Base-by-base conservation (phyloP, 2,797 vertebrate genomes). In the Chelon labrosus region DNA sequence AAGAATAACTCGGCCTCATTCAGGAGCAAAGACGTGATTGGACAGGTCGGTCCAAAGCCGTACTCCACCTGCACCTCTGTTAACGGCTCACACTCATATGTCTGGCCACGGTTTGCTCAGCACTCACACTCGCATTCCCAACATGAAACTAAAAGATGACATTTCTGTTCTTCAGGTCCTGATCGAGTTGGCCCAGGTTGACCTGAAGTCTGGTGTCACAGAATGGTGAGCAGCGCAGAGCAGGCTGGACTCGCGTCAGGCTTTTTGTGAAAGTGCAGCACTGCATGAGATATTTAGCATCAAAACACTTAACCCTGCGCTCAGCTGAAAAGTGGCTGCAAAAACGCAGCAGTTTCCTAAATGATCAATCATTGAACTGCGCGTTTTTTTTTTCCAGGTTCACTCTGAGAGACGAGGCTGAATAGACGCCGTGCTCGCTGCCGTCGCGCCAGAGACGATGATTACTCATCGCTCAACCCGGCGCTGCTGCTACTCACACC, bases 1-100 rank as follows among this genome's bases (percentile, higher is more conserved):
- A 98, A 98, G 88, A 96, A 96, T 70, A 95, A 91, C 20, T 87
- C 92, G 0, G 86, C 93, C 3, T 96, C 96, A 3, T 98, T 98
- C 89, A 95, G 97, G 93, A 95, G 95, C 8, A 91, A 94, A 1
- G 93, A 93, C 6, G n/a, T 92, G 41, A 69, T 93, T 41, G 93
- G 93, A 79, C 91, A 94, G 90, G 93, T 94, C 19, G 55, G 91
- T 84, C 14, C 78, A 16, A 72, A 49, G 12, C 39, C 58, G 0
- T 1, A 22, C 31, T 46, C 38, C 25, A 0, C 12, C 31, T 38
- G 47, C 38, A 10, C 19, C 14, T 65, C 56, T 64, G 3, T 60
- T 37, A 17, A 3, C 49, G 19, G 5, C 19, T 46, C 31, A 31
- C 31, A 5, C 31, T 31, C 7, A 5, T 31, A 5, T 31, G 31